Evolutionary conservation across 2,888 invertebrate species (phyloP), one percentile per base, ranked within the genome.

Genomic region (Drosophila stalkeri): DNA sequence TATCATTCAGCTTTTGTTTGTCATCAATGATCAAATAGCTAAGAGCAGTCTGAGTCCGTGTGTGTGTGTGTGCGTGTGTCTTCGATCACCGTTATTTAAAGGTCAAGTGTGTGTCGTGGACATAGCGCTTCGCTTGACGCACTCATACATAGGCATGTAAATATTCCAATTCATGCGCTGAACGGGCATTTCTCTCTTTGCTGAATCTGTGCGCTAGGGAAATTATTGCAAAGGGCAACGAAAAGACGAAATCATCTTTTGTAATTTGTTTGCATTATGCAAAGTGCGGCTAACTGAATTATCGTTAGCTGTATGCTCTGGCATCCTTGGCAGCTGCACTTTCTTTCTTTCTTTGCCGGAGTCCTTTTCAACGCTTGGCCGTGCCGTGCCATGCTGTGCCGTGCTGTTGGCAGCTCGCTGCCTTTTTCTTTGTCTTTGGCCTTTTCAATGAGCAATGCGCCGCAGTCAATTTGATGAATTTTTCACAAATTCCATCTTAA

Each of bases 401-500:
- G 39, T 39, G 44, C 46, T 16, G 39, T 16, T 44, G 20, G 12
- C 51, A 31, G 39, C 56, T 49, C 11, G 20, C 47, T 55, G 35
- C 35, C 35, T 18, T n/a, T 41, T 35, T 16, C 44, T 62, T 55
- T 35, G 16, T 35, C 65, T 68, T 68, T 41, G 41, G 69, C 54
- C 55, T 67, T 83, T 80, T 83, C 77, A 84, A 79, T 82, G 84
- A 69, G 89, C 72, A 72, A 70, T 71, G 75, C 77, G 74, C 75
- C 74, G 76, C 76, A 86, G 89, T 89, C 84, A 84, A 87, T 87
- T 89, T 85, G 77, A 85, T 89, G 90, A 84, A 85, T 85, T 76
- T 89, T 89, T 81, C 79, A 86, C 79, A 86, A 83, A 86, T 89
- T 84, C 72, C 87, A 83, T 87, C 87, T 85, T 86, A 86, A 87